Percentiles rank a stretch among this genome's conserved stretches.
These are phyloP conservation scores for Alviniconcha marisindica DNA, from an alignment of 1,140 invertebrate genomes.

Conservation along the genomic window DNA sequence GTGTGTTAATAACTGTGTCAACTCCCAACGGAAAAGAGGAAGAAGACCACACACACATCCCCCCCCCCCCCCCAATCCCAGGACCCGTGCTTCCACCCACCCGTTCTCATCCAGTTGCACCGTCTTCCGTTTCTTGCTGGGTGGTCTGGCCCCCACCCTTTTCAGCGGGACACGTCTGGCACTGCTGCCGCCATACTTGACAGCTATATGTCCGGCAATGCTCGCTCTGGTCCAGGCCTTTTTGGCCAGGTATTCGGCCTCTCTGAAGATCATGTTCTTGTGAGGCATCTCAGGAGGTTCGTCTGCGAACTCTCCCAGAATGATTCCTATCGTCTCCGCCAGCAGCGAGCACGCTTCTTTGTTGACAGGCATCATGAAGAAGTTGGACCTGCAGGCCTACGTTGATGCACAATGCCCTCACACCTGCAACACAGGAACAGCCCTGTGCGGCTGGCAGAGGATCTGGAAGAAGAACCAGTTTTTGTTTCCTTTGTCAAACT, in stretches of 20 bases:
- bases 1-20: too few relatives aligned
- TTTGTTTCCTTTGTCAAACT: too few relatives aligned
- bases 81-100: too few relatives aligned
- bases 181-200: conserved; percentile 23
- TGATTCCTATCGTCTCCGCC: conserved; percentile 30
- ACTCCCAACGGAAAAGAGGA: too few relatives aligned
- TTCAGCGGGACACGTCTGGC: background rate
- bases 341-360: conserved; percentile 32
- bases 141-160: background rate
- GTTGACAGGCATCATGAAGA: conserved; percentile 12
- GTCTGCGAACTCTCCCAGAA: conserved; percentile 26
- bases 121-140: conserved; percentile 15
- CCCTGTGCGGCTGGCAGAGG: too few relatives aligned
- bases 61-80: too few relatives aligned
- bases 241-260: conserved; percentile 30
- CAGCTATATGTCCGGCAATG: conserved; percentile 30
- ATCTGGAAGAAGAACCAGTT: too few relatives aligned
- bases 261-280: conserved; percentile 20
- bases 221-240: conserved; percentile 21
- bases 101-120: conserved; percentile 22
- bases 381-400: too few relatives aligned
- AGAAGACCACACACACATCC: too few relatives aligned
- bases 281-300: conserved; percentile 2
- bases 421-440: too few relatives aligned
- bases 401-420: too few relatives aligned